A percentile compares a stretch with the other conserved stretches of the same genome.
These are phyloP conservation scores for Phylloscopus trochilus DNA, from an alignment of 2,113 vertebrate species.

Conservation along the genomic window DNA sequence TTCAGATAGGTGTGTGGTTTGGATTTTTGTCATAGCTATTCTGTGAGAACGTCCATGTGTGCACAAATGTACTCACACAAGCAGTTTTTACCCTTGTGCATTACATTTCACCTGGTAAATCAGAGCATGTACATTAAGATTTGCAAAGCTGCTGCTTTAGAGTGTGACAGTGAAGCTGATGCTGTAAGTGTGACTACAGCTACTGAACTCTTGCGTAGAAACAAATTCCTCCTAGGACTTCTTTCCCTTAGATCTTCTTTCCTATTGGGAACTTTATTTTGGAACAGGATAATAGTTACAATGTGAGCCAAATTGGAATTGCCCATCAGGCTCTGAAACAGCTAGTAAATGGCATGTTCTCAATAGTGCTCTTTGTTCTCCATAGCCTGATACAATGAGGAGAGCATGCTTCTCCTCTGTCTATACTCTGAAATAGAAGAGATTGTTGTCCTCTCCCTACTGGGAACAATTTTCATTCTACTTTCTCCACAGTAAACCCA, in stretches of 20 bases:
- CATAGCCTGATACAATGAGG: background rate
- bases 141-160: background rate
- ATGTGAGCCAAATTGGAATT: background rate
- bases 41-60: background rate
- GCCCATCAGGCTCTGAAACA: background rate
- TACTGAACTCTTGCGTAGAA: background rate
- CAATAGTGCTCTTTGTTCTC: background rate
- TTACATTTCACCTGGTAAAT: background rate
- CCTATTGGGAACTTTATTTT: background rate
- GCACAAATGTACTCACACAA: background rate
- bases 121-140: background rate
- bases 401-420: background rate
- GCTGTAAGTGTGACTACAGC: background rate
- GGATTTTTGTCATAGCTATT: background rate
- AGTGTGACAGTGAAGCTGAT: background rate
- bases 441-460: background rate
- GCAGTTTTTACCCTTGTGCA: background rate
- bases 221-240: background rate
- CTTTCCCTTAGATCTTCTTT: background rate
- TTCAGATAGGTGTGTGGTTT: background rate
- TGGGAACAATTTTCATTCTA: background rate
- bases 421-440: background rate
- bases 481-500: background rate
- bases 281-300: background rate
- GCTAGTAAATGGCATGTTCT: background rate